phyloP scores from a whole-genome alignment of 1,140 invertebrate species.

The Hylyphantes graminicola region DNA sequence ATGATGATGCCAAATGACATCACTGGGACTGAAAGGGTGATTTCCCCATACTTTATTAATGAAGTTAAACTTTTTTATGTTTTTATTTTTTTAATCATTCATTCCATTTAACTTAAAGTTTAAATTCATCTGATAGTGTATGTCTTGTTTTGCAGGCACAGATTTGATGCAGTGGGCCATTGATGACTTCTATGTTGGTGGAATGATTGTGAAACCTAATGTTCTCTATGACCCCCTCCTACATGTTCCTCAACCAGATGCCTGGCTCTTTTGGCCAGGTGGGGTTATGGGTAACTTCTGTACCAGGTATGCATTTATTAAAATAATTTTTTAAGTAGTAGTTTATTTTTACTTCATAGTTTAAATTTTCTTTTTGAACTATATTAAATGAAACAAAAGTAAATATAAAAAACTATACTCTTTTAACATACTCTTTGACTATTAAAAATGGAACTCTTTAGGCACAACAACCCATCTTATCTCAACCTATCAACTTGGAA shows the following conservation, averaged over 20 bases:
- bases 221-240: constrained; percentile 68
- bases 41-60: not conserved
- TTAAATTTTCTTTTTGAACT: too few relatives aligned
- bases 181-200: constrained; percentile 69
- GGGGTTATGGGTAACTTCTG: constrained; percentile 67
- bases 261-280: constrained; percentile 69
- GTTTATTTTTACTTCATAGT: too few relatives aligned
- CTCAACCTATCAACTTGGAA: too few relatives aligned
- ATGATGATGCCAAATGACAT: too few relatives aligned
- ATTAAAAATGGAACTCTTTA: too few relatives aligned
- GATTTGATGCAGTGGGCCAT: constrained; percentile 67
- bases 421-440: too few relatives aligned
- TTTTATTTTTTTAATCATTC: not conserved
- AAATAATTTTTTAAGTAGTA: not conserved
- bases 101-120: not conserved
- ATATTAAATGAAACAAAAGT: too few relatives aligned
- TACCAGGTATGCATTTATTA: constrained; percentile 59
- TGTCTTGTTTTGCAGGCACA: constrained; percentile 32
- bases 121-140: not conserved
- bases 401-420: too few relatives aligned
- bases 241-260: constrained; percentile 62
- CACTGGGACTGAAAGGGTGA: too few relatives aligned
- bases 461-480: too few relatives aligned
- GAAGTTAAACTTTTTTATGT: not conserved
- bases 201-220: constrained; percentile 67